Percentiles rank a stretch among this genome's conserved stretches.
Conservation (phyloP, 2,888 invertebrate species). For the Coenonympha arcania region DNA sequence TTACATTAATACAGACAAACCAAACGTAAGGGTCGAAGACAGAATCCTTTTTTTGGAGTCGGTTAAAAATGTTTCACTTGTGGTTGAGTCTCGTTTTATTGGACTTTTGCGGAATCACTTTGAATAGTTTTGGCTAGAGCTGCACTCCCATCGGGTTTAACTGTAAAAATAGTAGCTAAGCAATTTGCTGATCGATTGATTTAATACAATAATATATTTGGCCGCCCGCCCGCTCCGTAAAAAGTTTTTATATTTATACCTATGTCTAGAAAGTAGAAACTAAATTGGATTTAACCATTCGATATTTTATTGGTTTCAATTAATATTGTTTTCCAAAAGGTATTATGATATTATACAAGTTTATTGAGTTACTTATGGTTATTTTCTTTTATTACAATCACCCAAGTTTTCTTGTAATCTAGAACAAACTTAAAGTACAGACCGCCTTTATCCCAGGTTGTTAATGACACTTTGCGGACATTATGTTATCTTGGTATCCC, state of each 20-base stretch:
- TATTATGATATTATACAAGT: too few relatives aligned
- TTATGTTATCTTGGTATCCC: too few relatives aligned
- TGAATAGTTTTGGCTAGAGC: background rate
- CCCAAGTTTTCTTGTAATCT: background rate
- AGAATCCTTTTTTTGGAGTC: too few relatives aligned
- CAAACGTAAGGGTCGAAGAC: too few relatives aligned
- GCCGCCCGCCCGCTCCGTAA: background rate
- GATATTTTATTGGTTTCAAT: too few relatives aligned
- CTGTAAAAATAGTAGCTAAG: background rate
- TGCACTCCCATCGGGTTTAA: background rate
- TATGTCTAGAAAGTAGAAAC: too few relatives aligned
- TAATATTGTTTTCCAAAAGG: too few relatives aligned
- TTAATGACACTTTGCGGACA: background rate
- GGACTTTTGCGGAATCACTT: background rate
- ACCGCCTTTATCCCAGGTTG: background rate
- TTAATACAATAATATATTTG: background rate
- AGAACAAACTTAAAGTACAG: background rate
- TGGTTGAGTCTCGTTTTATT: too few relatives aligned
- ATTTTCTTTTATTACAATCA: background rate
- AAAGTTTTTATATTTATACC: background rate
- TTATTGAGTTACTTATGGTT: too few relatives aligned
- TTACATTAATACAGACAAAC: too few relatives aligned
- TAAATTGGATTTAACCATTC: too few relatives aligned
- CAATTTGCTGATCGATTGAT: background rate
- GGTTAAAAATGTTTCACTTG: too few relatives aligned